Percentiles rank a stretch among this genome's conserved stretches.
These are phyloP conservation scores for Meiosimyza decipiens DNA, from an alignment of 2,888 invertebrate genomes.

Conservation along the genomic window DNA sequence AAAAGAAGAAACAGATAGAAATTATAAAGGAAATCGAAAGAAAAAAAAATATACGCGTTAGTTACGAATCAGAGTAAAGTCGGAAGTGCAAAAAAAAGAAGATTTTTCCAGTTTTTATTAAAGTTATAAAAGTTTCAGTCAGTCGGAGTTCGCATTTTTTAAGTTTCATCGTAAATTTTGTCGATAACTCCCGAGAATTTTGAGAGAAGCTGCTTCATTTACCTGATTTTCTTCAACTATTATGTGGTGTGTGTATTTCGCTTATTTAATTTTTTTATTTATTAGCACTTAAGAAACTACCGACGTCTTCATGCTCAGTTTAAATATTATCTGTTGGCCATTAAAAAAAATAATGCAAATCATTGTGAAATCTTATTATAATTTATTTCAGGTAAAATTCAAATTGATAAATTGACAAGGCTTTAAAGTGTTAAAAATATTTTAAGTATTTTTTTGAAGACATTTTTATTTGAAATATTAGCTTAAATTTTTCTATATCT, in stretches of 20 bases:
- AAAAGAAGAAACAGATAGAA: too few relatives aligned
- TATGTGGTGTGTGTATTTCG: slow-evolving; percentile 33
- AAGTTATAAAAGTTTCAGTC: background rate
- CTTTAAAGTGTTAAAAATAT: too few relatives aligned
- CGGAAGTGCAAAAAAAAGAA: background rate
- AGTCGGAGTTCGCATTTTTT: background rate
- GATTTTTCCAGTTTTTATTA: background rate
- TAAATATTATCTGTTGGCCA: too few relatives aligned
- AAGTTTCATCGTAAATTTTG: background rate
- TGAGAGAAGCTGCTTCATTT: background rate
- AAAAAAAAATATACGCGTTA: background rate
- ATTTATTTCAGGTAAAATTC: too few relatives aligned
- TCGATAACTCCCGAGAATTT: slow-evolving; percentile 1
- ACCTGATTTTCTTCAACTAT: slow-evolving; percentile 9
- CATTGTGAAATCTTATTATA: too few relatives aligned
- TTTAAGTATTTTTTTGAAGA: too few relatives aligned
- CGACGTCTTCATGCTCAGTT: background rate
- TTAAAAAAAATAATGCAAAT: too few relatives aligned
- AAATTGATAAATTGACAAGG: too few relatives aligned
- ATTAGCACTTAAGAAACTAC: slow-evolving; percentile 10
- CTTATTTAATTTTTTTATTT: slow-evolving; percentile 2
- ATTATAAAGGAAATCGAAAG: background rate
- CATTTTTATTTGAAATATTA: too few relatives aligned
- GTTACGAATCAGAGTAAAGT: background rate
- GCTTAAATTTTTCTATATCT: too few relatives aligned